These are phyloP conservation scores for Dermatemys mawii DNA, from an alignment of 2,113 vertebrate species.

Conservation along the genomic window DNA sequence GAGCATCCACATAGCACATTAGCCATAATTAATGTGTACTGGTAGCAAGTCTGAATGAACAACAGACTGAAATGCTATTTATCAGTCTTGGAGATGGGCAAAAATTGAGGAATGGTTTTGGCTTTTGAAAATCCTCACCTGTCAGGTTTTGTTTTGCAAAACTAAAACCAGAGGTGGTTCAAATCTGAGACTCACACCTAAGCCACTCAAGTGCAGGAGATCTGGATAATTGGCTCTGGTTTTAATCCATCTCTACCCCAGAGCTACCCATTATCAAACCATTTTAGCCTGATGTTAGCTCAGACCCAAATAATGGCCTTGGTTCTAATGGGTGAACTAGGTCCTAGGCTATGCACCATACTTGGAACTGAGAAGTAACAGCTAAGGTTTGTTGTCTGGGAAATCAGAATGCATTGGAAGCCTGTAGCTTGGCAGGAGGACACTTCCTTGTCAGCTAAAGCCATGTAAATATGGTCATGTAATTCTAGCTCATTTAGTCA, in stretches of 20 bases:
- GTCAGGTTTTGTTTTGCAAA: background rate
- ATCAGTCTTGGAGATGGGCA: background rate
- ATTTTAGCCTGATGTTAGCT: background rate
- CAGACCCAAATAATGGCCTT: background rate
- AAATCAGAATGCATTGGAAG: slow-evolving; percentile 35
- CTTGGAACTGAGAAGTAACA: background rate
- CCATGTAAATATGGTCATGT: background rate
- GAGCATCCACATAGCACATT: rapidly evolving
- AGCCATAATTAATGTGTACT: background rate
- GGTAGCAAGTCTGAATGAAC: background rate
- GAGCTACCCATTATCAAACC: rapidly evolving
- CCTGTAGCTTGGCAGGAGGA: slow-evolving; percentile 47
- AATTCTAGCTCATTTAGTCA: background rate
- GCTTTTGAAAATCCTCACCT: background rate
- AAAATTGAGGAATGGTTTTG: background rate
- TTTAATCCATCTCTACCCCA: background rate
- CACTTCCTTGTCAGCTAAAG: background rate
- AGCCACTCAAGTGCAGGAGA: background rate
- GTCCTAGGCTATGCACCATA: rapidly evolving
- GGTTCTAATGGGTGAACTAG: rapidly evolving
- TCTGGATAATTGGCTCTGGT: background rate
- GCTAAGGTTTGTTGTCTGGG: slow-evolving; percentile 31
- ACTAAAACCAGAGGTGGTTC: rapidly evolving
- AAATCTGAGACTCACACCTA: background rate
- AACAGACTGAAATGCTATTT: background rate